Conservation (phyloP, 2,113 vertebrate species). For the Suncus etruscus region DNA sequence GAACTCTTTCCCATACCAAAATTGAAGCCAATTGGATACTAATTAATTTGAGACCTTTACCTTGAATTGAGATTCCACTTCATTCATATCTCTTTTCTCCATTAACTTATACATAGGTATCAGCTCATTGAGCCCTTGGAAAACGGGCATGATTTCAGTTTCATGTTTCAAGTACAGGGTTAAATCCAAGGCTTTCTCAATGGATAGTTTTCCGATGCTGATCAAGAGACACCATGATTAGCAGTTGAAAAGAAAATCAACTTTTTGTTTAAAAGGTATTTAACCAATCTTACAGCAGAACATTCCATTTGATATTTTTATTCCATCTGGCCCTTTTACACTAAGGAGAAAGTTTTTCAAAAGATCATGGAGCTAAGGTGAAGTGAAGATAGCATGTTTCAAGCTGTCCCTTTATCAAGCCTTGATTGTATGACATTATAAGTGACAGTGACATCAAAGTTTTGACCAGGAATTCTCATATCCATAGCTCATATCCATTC, state of each 20-base stretch:
- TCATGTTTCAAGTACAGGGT: constrained; percentile 92
- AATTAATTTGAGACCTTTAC: constrained; percentile 72
- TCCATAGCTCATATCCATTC: not conserved
- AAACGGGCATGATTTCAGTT: constrained; percentile 91
- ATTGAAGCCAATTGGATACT: constrained; percentile 16
- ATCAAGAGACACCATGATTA: constrained; percentile 58
- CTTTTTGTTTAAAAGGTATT: constrained; percentile 34
- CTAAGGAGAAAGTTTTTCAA: not conserved
- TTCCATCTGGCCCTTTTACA: not conserved
- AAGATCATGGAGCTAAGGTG: not conserved
- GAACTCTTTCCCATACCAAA: not conserved
- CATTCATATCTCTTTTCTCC: constrained; percentile 91
- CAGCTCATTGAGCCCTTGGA: constrained; percentile 91
- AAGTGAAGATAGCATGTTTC: not conserved
- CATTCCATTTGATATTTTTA: not conserved
- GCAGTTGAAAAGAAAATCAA: constrained; percentile 38
- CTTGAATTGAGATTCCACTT: constrained; percentile 86
- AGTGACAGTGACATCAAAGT: not conserved
- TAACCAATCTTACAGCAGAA: constrained; percentile 8
- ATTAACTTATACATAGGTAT: constrained; percentile 94
- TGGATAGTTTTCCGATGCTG: constrained; percentile 89
- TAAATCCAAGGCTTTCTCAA: constrained; percentile 94
- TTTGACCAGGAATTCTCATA: not conserved
- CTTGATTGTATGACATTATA: not conserved
- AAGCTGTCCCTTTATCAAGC: not conserved